These are phyloP conservation scores for Leptinotarsa peninsularis DNA, from an alignment of 2,888 invertebrate species.

Conservation along the genomic window DNA sequence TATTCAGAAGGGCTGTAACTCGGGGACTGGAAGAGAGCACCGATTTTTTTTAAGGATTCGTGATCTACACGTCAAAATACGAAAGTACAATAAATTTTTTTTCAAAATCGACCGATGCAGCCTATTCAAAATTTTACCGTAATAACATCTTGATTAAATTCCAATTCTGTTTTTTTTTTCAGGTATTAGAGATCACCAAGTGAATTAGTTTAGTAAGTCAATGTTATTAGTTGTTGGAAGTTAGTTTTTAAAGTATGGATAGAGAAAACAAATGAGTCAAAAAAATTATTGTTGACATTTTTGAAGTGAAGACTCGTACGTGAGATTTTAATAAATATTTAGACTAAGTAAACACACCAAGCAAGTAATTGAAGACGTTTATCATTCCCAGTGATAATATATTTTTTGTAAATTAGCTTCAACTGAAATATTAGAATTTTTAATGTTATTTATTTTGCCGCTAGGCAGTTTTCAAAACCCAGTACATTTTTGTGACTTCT, in stretches of 20 bases:
- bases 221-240: conserved; percentile 51
- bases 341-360: conserved; percentile 32
- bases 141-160: not conserved
- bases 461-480: not conserved
- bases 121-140: no score
- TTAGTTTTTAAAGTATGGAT: conserved; percentile 39
- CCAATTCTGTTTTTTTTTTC: conserved; percentile 20
- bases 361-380: conserved; percentile 29
- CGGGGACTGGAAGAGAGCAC: no score
- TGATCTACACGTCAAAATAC: no score
- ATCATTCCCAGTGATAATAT: conserved; percentile 23
- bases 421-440: no score
- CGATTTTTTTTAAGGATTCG: no score
- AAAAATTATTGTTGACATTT: conserved; percentile 30
- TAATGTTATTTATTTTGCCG: no score
- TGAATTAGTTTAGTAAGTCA: conserved; percentile 46
- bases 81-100: no score
- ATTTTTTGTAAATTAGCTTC: not conserved
- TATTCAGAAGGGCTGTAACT: no score
- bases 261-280: conserved; percentile 21
- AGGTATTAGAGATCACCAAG: conserved; percentile 39
- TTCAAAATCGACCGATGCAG: no score
- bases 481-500: not conserved
- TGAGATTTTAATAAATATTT: conserved; percentile 20
- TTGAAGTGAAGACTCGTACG: conserved; percentile 21